These are phyloP conservation scores for Somateria mollissima DNA, from an alignment of 2,797 vertebrate species.

Conservation along the genomic window DNA sequence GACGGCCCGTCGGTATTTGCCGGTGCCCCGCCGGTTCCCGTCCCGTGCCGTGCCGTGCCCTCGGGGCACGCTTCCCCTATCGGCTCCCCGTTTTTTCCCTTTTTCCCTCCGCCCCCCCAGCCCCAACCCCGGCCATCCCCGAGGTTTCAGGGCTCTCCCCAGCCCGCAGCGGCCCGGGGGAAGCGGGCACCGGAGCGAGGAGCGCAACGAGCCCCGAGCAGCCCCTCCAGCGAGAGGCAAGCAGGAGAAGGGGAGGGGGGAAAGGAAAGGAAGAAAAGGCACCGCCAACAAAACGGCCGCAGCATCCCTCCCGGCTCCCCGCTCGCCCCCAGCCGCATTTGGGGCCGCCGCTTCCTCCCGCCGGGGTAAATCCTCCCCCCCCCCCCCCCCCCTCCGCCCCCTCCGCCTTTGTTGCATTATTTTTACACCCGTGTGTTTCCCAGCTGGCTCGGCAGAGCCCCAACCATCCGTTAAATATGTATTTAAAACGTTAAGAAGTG, in stretches of 20 bases:
- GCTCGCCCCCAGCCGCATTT: background rate
- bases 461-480: slow-evolving; percentile 82
- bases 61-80: background rate
- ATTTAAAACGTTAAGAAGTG: slow-evolving; percentile 86
- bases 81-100: background rate
- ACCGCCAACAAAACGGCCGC: background rate
- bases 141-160: background rate
- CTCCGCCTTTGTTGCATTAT: slow-evolving; percentile 62
- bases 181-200: background rate
- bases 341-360: background rate
- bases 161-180: background rate
- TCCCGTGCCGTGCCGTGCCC: too few species aligned
- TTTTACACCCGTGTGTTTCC: slow-evolving; percentile 74
- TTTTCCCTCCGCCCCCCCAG: background rate
- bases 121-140: background rate
- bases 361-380: background rate
- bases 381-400: background rate
- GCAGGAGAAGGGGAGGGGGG: background rate
- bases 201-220: too few species aligned
- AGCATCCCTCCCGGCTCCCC: background rate
- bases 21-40: background rate
- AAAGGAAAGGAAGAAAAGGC: too few species aligned
- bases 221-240: background rate
- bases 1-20: background rate
- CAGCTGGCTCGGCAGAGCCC: slow-evolving; percentile 82